Evolutionary conservation across 2,113 vertebrate genomes (phyloP), one percentile per base, ranked within the genome.

Genomic region (Phoxinus phoxinus): DNA sequence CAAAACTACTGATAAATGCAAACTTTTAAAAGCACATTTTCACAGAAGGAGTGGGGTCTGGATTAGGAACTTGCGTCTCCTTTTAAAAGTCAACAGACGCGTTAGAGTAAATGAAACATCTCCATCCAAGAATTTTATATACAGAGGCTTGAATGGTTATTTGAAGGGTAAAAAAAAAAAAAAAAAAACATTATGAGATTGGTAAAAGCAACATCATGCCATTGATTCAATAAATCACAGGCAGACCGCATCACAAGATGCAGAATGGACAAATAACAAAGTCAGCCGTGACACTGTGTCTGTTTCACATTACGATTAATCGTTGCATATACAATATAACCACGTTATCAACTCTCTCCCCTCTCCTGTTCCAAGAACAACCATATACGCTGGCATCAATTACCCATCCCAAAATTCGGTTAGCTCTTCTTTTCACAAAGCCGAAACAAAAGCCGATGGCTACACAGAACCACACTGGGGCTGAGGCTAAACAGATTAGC

Each of bases 401-500:
- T 95, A 93, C 90, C 89, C 90, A 88, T 79, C 88, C 92, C 90
- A 91, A 93, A 93, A 96, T 94, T 87, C 86, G 90, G 91, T 96
- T 95, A 95, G 56, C 71, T 74, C 90, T 86, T 88, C 82, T 91
- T 88, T 83, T 94, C 90, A 93, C 93, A 89, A 90, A 94, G 80
- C 93, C 84, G 94, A 93, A 92, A 90, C 90, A 91, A 90, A 92
- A 91, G 93, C 95, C 93, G 88, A 84, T 92, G 93, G 94, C 91
- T 88, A 95, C 93, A 91, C 91, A 89, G 91, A 90, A 93, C 94
- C 94, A 93, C 93, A 88, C 88, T 92, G 89, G 73, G 90, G 92
- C 93, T 94, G 93, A 91, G 91, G 91, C 93, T 96, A 97, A 97
- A 86, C 95, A 94, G 95, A 96, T 96, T 97, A 96, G 92, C 93